Base-by-base conservation (phyloP, 2,797 vertebrate genomes). In the Mallotus villosus region DNA sequence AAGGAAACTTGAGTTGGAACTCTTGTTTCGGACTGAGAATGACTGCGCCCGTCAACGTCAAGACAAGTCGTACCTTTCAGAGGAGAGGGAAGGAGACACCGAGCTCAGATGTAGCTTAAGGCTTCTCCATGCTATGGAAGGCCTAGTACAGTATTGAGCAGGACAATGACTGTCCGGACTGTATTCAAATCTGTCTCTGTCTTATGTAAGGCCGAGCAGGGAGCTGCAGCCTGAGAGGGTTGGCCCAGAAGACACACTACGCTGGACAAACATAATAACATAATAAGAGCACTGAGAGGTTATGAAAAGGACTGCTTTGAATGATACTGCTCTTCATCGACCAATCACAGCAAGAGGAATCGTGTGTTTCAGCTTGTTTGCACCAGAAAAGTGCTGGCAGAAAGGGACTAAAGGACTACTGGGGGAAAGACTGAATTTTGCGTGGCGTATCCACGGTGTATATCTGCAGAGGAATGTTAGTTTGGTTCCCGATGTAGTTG, bases 221-320 rank as follows among this genome's bases (percentile, higher is more conserved):
- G 82, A 72, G 83, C 81, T 83, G 83, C 80, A 82, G 86, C 78
- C 85, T 84, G 88, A 82, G 88, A 87, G 82, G 86, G 86, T 81
- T 75, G 76, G 79, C 76, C 81, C 80, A 85, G 81, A 91, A 88
- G 83, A 87, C 88, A 93, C 89, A 92, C 89, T 90, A 90, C 90
- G 90, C 89, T 92, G 91, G 90, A 90, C 88, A 93, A 93, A 93
- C 88, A 93, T 90, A 93, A 93, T 92, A 91, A 89, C 77, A n/a
- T n/a, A 83, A 82, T 81, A 85, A 82, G 90, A 74, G 85, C 89
- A 87, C 79, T 53, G 73, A 83, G 75, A 78, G 86, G 83, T 77
- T 80, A 86, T 90, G 81, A 91, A 91, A 91, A 80, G 85, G 78
- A 68, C 82, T 80, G 76, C 77, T 84, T 80, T 89, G 86, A 92